Percentiles rank a stretch among this genome's conserved stretches.
Evolutionary conservation across 2,113 vertebrate species (phyloP).

Genomic region (Sorex araneus): DNA sequence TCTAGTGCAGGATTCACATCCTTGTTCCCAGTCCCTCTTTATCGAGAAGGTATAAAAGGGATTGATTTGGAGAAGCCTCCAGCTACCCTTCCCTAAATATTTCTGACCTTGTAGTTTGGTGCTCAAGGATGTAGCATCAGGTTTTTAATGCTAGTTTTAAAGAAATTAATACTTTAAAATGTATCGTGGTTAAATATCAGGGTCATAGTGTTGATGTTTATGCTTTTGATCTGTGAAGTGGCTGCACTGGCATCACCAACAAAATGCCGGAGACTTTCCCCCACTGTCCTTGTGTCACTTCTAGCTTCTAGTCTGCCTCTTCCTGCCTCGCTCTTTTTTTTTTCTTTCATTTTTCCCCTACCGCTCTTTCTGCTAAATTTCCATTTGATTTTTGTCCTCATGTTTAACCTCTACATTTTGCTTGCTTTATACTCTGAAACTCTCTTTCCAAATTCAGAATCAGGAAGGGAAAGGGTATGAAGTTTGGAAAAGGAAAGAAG

Average conservation of each 20-base stretch:
- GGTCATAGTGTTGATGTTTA: no score
- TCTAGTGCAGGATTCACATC: neutral
- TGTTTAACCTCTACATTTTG: constrained; percentile 16
- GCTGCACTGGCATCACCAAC: no score
- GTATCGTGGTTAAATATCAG: no score
- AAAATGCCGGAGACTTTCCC: no score
- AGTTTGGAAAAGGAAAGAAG: constrained; percentile 16
- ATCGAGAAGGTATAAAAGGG: constrained; percentile 4
- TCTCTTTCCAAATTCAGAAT: constrained; percentile 33
- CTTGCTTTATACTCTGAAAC: constrained; percentile 15
- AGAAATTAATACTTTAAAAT: no score
- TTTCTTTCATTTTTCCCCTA: no score
- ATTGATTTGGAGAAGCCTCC: constrained; percentile 11
- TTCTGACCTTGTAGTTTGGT: neutral
- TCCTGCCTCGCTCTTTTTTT: neutral
- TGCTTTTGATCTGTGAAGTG: no score
- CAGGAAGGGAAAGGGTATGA: neutral
- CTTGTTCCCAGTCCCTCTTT: neutral
- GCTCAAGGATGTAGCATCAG: neutral
- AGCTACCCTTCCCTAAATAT: neutral
- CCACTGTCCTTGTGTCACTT: no score
- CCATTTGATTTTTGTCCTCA: constrained; percentile 28
- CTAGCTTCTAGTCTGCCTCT: neutral
- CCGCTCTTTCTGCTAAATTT: neutral
- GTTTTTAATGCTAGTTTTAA: no score